These are phyloP conservation scores for Empidonax alnorum DNA, from an alignment of 2,113 vertebrate genomes.

Conservation along the genomic window DNA sequence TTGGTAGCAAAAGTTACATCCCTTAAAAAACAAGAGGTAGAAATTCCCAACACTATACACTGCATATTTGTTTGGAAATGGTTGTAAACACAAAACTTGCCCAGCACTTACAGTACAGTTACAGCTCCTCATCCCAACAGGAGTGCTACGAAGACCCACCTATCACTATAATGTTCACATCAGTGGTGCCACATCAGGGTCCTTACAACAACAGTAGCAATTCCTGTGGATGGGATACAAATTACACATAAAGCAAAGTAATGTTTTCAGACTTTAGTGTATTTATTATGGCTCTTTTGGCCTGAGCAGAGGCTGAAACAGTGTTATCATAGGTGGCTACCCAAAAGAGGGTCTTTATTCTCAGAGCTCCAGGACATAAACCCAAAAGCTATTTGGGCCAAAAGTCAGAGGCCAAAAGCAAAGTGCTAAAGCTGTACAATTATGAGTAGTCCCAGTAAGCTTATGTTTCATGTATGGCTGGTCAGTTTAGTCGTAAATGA, in stretches of 20 bases:
- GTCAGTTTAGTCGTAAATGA: background rate
- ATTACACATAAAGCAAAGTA: background rate
- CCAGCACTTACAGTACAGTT: background rate
- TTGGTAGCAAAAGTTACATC: background rate
- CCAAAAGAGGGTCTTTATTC: fast-evolving
- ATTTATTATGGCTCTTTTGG: background rate
- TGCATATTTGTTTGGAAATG: background rate
- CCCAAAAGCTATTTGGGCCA: background rate
- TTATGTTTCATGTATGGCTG: background rate
- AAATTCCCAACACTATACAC: background rate
- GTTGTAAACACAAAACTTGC: background rate
- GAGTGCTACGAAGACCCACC: background rate
- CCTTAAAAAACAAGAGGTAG: background rate
- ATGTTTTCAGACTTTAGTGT: background rate
- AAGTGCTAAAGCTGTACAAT: background rate
- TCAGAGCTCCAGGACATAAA: background rate
- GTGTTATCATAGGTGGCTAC: background rate
- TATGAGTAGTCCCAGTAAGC: background rate
- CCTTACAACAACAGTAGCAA: background rate
- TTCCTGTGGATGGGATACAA: background rate
- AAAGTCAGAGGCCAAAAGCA: background rate
- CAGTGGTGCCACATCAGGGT: background rate
- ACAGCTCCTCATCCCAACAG: background rate
- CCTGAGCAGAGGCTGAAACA: background rate
- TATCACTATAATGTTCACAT: background rate